A percentile compares a stretch with the other conserved stretches of the same genome.
Evolutionary conservation across 2,797 vertebrate genomes (phyloP).

Genomic region (Choloepus didactylus): DNA sequence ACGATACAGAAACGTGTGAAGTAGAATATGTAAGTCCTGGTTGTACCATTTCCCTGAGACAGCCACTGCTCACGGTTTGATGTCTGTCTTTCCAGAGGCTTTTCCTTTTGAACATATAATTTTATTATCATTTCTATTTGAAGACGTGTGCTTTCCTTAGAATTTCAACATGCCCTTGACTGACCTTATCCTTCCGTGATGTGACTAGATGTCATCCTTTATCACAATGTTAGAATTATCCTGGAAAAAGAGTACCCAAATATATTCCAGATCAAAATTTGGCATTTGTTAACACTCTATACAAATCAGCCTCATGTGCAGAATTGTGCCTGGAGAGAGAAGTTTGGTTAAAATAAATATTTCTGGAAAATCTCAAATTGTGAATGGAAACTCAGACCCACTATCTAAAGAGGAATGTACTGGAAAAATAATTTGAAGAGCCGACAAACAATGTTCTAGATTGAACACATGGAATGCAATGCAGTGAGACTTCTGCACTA

Average conservation of each 20-base stretch:
- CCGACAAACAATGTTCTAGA: conserved; percentile 62
- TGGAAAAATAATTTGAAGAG: conserved; percentile 72
- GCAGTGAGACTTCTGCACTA: conserved; percentile 73
- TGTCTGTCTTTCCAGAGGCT: background rate
- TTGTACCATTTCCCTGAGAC: background rate
- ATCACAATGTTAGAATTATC: conserved; percentile 40
- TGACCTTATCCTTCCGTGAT: conserved; percentile 41
- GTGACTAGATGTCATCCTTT: conserved; percentile 34
- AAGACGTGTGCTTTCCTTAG: conserved; percentile 49
- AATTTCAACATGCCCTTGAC: conserved; percentile 38
- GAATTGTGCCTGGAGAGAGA: conserved; percentile 67
- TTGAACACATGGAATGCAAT: conserved; percentile 64
- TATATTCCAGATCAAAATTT: conserved; percentile 45
- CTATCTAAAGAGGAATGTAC: conserved; percentile 61
- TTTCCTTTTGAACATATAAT: background rate
- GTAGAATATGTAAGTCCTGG: background rate
- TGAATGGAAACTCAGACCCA: conserved; percentile 55
- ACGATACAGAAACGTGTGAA: conserved; percentile 18
- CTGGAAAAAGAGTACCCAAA: conserved; percentile 63
- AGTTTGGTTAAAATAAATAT: conserved; percentile 61
- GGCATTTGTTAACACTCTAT: conserved; percentile 20
- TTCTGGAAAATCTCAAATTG: conserved; percentile 70
- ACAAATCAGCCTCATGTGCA: conserved; percentile 44
- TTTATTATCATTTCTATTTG: background rate
- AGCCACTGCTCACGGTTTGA: background rate